phyloP scores from a whole-genome alignment of 2,113 vertebrate species.

The Datnioides undecimradiatus region DNA sequence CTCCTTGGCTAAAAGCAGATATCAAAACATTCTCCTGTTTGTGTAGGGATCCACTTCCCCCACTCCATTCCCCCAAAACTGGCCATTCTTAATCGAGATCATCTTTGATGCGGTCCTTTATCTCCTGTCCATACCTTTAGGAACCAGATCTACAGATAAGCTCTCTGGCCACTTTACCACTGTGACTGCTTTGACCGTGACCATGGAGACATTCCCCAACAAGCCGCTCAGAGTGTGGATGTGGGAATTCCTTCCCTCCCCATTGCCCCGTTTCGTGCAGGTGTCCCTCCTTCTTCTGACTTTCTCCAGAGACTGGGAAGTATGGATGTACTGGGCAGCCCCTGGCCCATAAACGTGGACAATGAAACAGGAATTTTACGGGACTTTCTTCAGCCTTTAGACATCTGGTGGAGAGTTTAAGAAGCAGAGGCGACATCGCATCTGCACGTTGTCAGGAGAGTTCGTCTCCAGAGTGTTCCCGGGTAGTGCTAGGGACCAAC shows the following conservation, averaged over 20 bases:
- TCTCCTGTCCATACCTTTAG: neutral
- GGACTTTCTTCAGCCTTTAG: conserved; percentile 13
- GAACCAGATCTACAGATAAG: neutral
- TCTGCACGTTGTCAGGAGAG: conserved; percentile 22
- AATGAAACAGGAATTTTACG: conserved; percentile 62
- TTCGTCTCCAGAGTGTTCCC: conserved; percentile 3
- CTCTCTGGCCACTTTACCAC: neutral
- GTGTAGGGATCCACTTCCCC: neutral
- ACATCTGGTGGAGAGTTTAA: conserved; percentile 62
- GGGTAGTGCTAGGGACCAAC: neutral
- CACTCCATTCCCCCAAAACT: neutral
- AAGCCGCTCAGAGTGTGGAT: conserved; percentile 31
- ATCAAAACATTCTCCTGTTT: conserved; percentile 20
- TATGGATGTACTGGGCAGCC: conserved; percentile 43
- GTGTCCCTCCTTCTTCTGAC: conserved; percentile 45
- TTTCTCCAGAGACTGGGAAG: conserved; percentile 29
- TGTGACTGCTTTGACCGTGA: conserved; percentile 32
- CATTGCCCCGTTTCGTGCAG: conserved; percentile 27
- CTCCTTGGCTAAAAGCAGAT: conserved; percentile 7
- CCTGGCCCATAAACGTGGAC: conserved; percentile 51
- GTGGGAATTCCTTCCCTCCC: conserved; percentile 41
- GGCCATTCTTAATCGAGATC: neutral
- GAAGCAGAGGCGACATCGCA: conserved; percentile 15
- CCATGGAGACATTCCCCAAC: conserved; percentile 60
- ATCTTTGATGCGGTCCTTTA: neutral